Evolutionary conservation across 2,888 invertebrate species (phyloP).

Genomic region (Torymus auratus): DNA sequence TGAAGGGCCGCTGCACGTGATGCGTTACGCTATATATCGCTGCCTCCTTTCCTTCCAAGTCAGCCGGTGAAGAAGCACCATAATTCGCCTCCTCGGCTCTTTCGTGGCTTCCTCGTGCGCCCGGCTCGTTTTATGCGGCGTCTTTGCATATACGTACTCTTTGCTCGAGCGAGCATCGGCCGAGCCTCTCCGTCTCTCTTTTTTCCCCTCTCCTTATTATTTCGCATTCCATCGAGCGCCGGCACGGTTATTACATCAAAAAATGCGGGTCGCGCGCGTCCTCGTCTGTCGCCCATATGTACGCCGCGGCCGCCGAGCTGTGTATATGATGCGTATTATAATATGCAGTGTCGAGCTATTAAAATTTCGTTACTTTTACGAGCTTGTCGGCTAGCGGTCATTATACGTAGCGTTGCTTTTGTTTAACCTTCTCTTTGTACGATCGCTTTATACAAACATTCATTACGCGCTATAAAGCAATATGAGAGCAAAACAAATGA

Average conservation of each 20-base stretch:
- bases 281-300: neutral
- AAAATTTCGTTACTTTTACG: too few species aligned
- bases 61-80: conserved; percentile 21
- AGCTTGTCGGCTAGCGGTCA: too few species aligned
- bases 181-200: neutral
- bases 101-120: conserved; percentile 25
- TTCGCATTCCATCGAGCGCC: conserved; percentile 17
- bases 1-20: neutral
- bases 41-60: neutral
- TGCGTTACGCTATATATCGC: neutral
- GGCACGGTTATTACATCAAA: conserved; percentile 4
- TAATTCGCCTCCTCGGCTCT: conserved; percentile 30
- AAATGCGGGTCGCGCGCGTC: neutral
- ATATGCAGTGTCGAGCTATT: too few species aligned
- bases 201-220: neutral
- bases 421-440: too few species aligned
- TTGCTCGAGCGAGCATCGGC: neutral
- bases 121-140: neutral
- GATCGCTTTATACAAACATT: too few species aligned
- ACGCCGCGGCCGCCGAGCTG: neutral
- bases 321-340: too few species aligned
- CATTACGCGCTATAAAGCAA: too few species aligned
- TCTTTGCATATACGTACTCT: conserved; percentile 13
- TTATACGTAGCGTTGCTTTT: too few species aligned
- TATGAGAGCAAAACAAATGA: too few species aligned